A percentile compares a stretch with the other conserved stretches of the same genome.
phyloP scores from a whole-genome alignment of 1,140 invertebrate genomes.

The Zaprionus camerounensis region DNA sequence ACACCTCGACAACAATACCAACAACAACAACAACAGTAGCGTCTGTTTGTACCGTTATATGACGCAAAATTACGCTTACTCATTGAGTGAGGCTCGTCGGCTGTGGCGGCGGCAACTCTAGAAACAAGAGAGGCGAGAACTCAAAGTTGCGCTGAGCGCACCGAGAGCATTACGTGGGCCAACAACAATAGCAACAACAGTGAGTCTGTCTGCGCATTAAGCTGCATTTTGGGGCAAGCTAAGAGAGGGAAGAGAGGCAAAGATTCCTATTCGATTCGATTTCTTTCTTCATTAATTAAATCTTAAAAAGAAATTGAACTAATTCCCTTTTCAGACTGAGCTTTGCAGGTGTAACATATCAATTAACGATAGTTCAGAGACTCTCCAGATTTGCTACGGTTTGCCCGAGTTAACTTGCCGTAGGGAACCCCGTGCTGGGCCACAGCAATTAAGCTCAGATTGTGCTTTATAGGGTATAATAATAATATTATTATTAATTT shows the following conservation, averaged over 20 bases:
- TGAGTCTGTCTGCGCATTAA: slow-evolving; percentile 70
- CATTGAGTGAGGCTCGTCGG: slow-evolving; percentile 57
- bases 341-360: slow-evolving; percentile 55
- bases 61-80: slow-evolving; percentile 82
- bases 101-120: slow-evolving; percentile 42
- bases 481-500: neutral
- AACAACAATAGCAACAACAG: slow-evolving; percentile 28
- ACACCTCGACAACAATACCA: slow-evolving; percentile 23
- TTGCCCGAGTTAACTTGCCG: neutral
- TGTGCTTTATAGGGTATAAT: neutral
- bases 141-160: slow-evolving; percentile 21
- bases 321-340: neutral
- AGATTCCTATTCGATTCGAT: slow-evolving; percentile 41
- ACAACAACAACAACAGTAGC: slow-evolving; percentile 66
- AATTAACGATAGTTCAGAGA: slow-evolving; percentile 48
- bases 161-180: slow-evolving; percentile 36
- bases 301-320: neutral
- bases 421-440: neutral
- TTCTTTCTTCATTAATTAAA: slow-evolving; percentile 57
- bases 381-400: slow-evolving; percentile 14
- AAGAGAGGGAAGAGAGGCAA: slow-evolving; percentile 18
- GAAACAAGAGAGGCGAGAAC: slow-evolving; percentile 35
- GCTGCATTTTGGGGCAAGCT: slow-evolving; percentile 60
- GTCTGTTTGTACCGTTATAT: slow-evolving; percentile 75
- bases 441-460: neutral